Percentiles rank a stretch among this genome's conserved stretches.
These are phyloP conservation scores for Anoplophora glabripennis DNA, from an alignment of 1,140 invertebrate species.

Conservation along the genomic window DNA sequence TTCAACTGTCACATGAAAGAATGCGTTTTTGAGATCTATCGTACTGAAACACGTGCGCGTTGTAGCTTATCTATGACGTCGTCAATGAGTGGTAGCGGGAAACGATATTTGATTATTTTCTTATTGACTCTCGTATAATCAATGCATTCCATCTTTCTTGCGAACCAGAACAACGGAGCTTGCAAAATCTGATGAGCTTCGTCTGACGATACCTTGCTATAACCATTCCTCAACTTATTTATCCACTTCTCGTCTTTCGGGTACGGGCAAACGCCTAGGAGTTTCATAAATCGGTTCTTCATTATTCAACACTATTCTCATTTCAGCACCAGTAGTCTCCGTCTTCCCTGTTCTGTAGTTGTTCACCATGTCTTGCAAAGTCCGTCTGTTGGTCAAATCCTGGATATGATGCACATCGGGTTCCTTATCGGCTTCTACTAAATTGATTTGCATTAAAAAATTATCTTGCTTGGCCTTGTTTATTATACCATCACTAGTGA, in stretches of 20 bases:
- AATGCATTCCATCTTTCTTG: too few relatives aligned
- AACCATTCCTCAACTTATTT: conserved; percentile 25
- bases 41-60: too few relatives aligned
- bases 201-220: conserved; percentile 28
- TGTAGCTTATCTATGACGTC: too few relatives aligned
- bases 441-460: conserved; percentile 15
- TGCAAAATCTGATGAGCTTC: conserved; percentile 48
- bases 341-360: background rate
- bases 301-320: conserved; percentile 14
- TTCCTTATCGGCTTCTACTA: conserved; percentile 7
- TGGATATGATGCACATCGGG: background rate
- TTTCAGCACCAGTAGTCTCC: background rate
- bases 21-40: too few relatives aligned
- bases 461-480: conserved; percentile 6
- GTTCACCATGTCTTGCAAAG: background rate
- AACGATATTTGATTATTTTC: too few relatives aligned
- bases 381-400: background rate
- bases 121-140: too few relatives aligned
- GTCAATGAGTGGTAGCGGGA: too few relatives aligned
- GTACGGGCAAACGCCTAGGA: conserved; percentile 13
- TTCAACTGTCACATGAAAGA: too few relatives aligned
- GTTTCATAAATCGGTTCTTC: conserved; percentile 27
- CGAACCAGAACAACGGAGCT: too few relatives aligned
- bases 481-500: conserved; percentile 4
- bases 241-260: conserved; percentile 24